Base-by-base conservation (phyloP, 2,113 vertebrate genomes). In the Atrichornis clamosus region DNA sequence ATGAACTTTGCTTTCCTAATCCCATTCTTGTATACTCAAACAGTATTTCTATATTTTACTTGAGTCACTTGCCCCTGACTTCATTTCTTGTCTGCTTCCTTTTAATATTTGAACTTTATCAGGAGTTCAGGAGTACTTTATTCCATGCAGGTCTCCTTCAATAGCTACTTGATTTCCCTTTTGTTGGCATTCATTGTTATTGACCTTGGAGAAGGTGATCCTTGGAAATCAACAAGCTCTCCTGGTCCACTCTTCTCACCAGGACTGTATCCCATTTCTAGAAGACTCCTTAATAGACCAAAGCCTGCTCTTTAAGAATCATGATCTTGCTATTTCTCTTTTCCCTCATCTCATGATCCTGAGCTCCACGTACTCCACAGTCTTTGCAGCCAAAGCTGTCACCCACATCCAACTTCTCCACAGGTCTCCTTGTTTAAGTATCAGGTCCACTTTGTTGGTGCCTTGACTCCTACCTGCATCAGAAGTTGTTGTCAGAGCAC, bases 401-500 rank as follows among this genome's bases (percentile, higher is more conserved):
- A 0, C 14, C 18, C 42, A 9, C 14, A 13, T 52, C 28, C 28
- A 63, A 0, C 5, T 39, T 4, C 14, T 47, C 35, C 30, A n/a
- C 5, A 39, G 20, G 5, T 52, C 37, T 35, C 15, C 17, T 44
- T 70, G 3, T 56, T 70, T 27, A 42, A 79, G 7, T 52, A 79
- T 10, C 27, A 70, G 15, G 15, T 82, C 12, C 27, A 27, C 24
- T n/a, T 41, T 46, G 7, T 32, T 53, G 9, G 4, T 65, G 15
- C 10, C 10, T 50, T 52, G 23, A 42, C 56, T 23, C 11, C 56
- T 23, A 26, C 10, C 7, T 21, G 10, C 58, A n/a, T 9, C n/a
- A 63, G 32, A 53, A 42, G 2, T 55, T 63, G 23, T 39, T 32
- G 80, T 23, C 24, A 53, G 73, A 72, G 13, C 27, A 67, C 37